A percentile compares a stretch with the other conserved stretches of the same genome.
Evolutionary conservation across 2,888 invertebrate species (phyloP).

Genomic region (Phlogophora meticulosa): DNA sequence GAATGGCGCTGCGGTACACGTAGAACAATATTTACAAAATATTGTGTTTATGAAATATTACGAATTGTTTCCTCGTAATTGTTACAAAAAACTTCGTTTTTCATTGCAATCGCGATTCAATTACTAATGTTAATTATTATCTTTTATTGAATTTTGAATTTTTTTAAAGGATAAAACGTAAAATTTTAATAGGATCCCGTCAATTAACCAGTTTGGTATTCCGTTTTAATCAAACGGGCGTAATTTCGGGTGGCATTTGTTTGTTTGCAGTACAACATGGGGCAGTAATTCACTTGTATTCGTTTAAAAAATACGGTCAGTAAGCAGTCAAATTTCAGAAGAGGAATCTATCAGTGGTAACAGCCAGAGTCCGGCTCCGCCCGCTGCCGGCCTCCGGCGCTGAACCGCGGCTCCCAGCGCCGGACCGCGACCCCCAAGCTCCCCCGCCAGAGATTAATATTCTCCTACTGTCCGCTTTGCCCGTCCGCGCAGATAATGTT

Average conservation of each 20-base stretch:
- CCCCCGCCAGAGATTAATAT: slow-evolving; percentile 49
- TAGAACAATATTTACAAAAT: no score
- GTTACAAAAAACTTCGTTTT: no score
- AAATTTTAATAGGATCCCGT: slow-evolving; percentile 19
- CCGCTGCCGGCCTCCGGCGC: no score
- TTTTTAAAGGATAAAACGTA: slow-evolving; percentile 14
- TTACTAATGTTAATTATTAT: no score
- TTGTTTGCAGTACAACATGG: slow-evolving; percentile 25
- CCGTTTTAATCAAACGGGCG: slow-evolving; percentile 20
- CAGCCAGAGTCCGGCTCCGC: slow-evolving; percentile 19
- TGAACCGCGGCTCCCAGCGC: neutral
- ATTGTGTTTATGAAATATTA: no score
- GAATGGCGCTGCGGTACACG: no score
- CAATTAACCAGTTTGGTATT: slow-evolving; percentile 24
- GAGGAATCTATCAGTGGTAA: slow-evolving; percentile 35
- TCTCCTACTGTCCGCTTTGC: slow-evolving; percentile 32
- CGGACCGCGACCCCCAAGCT: neutral
- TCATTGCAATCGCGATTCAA: no score
- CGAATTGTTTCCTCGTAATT: no score
- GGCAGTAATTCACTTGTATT: slow-evolving; percentile 24
- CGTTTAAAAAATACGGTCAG: slow-evolving; percentile 35
- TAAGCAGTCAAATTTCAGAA: slow-evolving; percentile 28
- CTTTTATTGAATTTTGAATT: no score
- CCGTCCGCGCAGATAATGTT: slow-evolving; percentile 37
- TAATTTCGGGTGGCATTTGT: slow-evolving; percentile 40